phyloP scores from a whole-genome alignment of 2,113 vertebrate genomes.

The Aptenodytes patagonicus region DNA sequence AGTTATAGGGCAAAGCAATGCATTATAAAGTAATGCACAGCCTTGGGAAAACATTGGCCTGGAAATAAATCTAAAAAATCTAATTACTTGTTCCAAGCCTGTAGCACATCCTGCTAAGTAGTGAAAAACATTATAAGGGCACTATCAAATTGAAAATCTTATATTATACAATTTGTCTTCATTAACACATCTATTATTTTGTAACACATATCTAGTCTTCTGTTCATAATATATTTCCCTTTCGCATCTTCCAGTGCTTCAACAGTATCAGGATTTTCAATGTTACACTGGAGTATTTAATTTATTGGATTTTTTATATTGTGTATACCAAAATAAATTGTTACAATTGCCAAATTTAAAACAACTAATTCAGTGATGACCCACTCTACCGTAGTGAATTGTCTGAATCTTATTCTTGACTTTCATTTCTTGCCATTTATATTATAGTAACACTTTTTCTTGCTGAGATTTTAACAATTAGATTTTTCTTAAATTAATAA shows the following conservation, averaged over 20 bases:
- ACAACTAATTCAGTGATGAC: not conserved
- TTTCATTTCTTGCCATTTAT: not conserved
- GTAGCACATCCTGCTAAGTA: not conserved
- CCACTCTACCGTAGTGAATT: not conserved
- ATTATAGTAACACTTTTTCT: not conserved
- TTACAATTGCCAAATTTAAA: not conserved
- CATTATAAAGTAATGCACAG: conserved; percentile 15
- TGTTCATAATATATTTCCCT: not conserved
- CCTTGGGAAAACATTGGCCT: conserved; percentile 24
- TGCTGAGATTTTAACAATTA: not conserved
- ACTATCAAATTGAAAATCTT: conserved; percentile 33
- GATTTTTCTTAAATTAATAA: not conserved
- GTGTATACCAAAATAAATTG: not conserved
- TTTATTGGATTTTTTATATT: not conserved
- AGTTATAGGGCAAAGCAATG: conserved; percentile 33
- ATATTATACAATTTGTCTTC: not conserved
- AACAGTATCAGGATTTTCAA: not conserved
- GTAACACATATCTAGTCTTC: not conserved
- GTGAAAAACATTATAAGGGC: conserved; percentile 11
- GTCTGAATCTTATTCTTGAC: not conserved
- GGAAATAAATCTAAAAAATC: conserved; percentile 50
- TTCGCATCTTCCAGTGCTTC: not conserved
- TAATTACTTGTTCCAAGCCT: conserved; percentile 54
- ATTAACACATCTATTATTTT: conserved; percentile 34
- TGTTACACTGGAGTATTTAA: not conserved